Base-by-base conservation (phyloP, 2,113 vertebrate genomes). In the Regulus satrapa region DNA sequence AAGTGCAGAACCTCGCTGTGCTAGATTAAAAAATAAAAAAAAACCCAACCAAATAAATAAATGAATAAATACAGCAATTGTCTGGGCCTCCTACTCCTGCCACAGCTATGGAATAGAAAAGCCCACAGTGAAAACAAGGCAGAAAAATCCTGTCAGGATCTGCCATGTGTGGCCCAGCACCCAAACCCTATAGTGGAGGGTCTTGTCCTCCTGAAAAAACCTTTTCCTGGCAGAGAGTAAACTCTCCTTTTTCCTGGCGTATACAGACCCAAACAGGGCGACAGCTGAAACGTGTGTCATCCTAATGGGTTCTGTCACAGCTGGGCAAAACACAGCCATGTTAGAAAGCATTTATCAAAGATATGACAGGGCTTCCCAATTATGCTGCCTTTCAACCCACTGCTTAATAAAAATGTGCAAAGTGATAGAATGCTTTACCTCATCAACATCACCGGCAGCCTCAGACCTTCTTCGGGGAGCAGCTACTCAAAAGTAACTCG, bases 281-380 rank as follows among this genome's bases (percentile, higher is more conserved):
- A 38, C 38, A 75, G 87, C 69, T 75, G 69, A 68, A 61, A 54
- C 26, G 14, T 21, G 73, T 85, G 92, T 87, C 93, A 89, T 43
- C 88, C 78, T 94, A 89, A 94, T 91, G 87, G 45, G 12, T 76
- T 92, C 85, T 95, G 91, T 94, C 93, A 92, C 40, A 97, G 94
- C 89, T 94, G 89, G 92, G 94, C 91, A 96, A 94, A 97, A 94
- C 85, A 94, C 64, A 45, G 83, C 77, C 74, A 76, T 52, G 83
- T 43, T 90, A 68, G 91, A 81, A 82, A 94, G 91, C 90, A 93
- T 92, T 85, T 48, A 71, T 90, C 84, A 95, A 64, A 94, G 81
- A 68, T 88, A 94, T 67, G 92, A 88, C 94, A 95, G 69, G 78
- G 75, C 79, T 96, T 84, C 89, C 91, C 88, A 96, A 91, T 94